Conservation (phyloP, 2,797 vertebrate genomes). For the Sciurus carolinensis region DNA sequence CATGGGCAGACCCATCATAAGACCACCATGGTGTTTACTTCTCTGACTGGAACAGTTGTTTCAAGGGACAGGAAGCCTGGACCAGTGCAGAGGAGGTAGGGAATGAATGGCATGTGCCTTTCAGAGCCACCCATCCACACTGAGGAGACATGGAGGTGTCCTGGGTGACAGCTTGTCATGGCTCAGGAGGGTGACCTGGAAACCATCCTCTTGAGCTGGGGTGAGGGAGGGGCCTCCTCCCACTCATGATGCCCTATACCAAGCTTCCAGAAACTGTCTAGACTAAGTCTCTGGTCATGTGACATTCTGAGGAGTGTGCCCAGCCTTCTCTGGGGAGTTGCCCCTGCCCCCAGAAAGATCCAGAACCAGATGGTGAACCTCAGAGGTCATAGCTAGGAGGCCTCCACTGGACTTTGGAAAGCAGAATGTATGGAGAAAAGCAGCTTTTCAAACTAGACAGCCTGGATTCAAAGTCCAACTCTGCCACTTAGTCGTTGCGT, state of each 20-base stretch:
- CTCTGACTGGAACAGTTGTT: neutral
- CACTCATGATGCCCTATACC: neutral
- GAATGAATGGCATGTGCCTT: slow-evolving; percentile 59
- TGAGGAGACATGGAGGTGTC: neutral
- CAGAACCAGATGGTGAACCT: neutral
- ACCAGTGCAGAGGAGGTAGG: neutral
- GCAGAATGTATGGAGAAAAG: neutral
- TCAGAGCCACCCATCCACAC: neutral
- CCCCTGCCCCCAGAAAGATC: neutral
- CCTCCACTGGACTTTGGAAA: neutral
- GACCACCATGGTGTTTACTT: neutral
- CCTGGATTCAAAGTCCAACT: slow-evolving; percentile 10
- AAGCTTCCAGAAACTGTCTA: neutral
- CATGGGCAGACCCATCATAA: neutral
- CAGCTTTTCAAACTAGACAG: neutral
- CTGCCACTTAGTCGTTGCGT: neutral
- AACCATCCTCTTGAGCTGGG: neutral
- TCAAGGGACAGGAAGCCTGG: neutral
- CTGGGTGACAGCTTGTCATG: neutral
- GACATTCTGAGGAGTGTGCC: neutral
- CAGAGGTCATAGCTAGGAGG: neutral
- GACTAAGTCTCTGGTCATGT: neutral
- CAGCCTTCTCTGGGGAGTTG: neutral
- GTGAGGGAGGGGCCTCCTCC: neutral
- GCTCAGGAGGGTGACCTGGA: neutral